Base-by-base conservation (phyloP, 1,140 invertebrate genomes). In the Nephotettix cincticeps region DNA sequence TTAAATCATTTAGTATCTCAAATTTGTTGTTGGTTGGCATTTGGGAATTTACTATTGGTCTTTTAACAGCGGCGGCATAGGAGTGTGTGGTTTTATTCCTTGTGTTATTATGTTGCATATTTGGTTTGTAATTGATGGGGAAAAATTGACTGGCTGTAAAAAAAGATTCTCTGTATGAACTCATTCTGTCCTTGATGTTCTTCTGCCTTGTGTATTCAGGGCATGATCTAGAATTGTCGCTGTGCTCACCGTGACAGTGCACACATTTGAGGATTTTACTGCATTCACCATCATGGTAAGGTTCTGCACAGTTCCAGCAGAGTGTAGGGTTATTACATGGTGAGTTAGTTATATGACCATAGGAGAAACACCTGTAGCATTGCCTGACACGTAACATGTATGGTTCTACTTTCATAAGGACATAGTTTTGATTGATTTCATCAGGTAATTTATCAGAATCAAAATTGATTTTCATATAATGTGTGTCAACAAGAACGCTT, bases 391-490 rank as follows among this genome's bases (percentile, higher is more conserved):
- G 56, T 9, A 61, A 3, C 2, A 28, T 61, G 27, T 27, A 61
- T 27, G 56, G 13, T 11, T 61, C 56, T 29, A 61, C 21, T 4
- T 25, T 29, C 21, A 61, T 61, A 6, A 14, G 14, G 9, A 61
- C 56, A 61, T 61, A 27, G 28, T 61, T 61, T 23, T 27, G 28
- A 11, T 14, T 65, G 2, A 65, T 36, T 9, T 21, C n/a, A 36
- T 36, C 21, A 4, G 63, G 63, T 43, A 65, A 19, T 9, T 1
- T 19, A 40, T 65, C 63, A n/a, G 63, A 32, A 2, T 65, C 29
- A 65, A 65, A 65, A 36, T 28, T 65, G 2, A 40, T 2, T 65
- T 65, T 40, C n/a, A 32, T 27, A 13, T 36, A 61, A 6, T 61
- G 25, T 27, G 56, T 27, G 47, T 6, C 9, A n/a, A n/a, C n/a